A percentile compares a stretch with the other conserved stretches of the same genome.
phyloP scores from a whole-genome alignment of 2,888 invertebrate species.

The Torymus aiolomorphi region DNA sequence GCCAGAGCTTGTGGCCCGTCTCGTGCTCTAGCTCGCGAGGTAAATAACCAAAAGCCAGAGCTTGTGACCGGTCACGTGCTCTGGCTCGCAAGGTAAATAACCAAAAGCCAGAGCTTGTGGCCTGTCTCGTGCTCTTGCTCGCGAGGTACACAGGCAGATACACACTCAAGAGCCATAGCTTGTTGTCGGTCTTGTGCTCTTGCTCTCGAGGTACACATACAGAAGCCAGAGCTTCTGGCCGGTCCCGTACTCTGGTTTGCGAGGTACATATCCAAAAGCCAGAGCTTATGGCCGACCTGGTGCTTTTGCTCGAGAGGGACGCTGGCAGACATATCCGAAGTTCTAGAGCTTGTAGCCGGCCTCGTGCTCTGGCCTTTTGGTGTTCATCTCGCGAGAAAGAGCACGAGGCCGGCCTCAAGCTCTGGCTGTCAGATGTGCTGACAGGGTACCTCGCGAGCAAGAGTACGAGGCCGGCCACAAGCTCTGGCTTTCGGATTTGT shows the following conservation, averaged over 20 bases:
- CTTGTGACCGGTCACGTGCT: not conserved
- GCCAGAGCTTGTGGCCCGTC: too few species aligned
- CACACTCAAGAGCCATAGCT: not conserved
- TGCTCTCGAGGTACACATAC: not conserved
- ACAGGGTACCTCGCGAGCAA: too few species aligned
- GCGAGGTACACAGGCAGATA: not conserved
- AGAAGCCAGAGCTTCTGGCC: not conserved
- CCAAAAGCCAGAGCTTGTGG: not conserved
- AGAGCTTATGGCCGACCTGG: not conserved
- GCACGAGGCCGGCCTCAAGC: too few species aligned
- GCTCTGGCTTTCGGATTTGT: too few species aligned
- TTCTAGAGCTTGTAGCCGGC: too few species aligned
- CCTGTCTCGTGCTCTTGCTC: not conserved
- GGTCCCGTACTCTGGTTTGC: not conserved
- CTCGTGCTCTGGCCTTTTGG: too few species aligned
- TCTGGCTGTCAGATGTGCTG: too few species aligned
- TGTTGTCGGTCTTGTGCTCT: not conserved
- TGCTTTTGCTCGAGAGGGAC: not conserved
- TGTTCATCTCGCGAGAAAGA: too few species aligned
- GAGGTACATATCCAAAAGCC: not conserved
- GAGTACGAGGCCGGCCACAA: too few species aligned
- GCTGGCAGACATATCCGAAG: not conserved
- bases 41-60: constrained; percentile 1
- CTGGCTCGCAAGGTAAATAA: not conserved
- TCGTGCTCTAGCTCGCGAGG: too few species aligned